Evolutionary conservation across 2,113 vertebrate species (phyloP).

Genomic region (Zootoca vivipara): DNA sequence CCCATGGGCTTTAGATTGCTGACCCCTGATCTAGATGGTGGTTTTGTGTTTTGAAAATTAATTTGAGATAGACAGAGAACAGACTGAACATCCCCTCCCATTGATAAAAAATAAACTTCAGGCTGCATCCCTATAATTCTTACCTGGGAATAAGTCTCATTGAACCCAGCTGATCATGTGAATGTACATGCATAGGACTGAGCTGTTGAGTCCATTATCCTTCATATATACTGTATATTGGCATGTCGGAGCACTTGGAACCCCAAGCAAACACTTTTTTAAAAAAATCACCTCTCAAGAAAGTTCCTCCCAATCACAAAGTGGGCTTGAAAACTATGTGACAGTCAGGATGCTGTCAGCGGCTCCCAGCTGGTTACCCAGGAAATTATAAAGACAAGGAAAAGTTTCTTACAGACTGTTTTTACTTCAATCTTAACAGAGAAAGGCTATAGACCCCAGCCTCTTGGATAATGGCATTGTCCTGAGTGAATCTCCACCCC

Average conservation of each 20-base stretch:
- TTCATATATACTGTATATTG: neutral
- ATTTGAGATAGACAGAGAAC: neutral
- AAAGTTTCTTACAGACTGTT: too few relatives aligned
- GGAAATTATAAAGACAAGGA: too few relatives aligned
- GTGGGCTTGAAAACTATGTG: neutral
- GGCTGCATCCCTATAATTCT: neutral
- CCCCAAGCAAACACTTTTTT: neutral
- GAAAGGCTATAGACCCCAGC: too few relatives aligned
- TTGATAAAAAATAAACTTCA: neutral
- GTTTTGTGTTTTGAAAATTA: neutral
- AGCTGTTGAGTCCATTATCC: neutral
- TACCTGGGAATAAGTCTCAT: neutral
- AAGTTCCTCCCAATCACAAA: neutral
- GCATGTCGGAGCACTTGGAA: neutral
- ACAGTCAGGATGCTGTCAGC: too few relatives aligned
- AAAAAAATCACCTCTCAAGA: neutral
- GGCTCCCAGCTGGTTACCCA: too few relatives aligned
- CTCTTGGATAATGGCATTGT: too few relatives aligned
- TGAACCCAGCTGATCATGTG: neutral
- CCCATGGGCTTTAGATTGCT: too few relatives aligned
- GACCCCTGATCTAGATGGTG: neutral
- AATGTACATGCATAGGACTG: neutral
- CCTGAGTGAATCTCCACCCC: too few relatives aligned
- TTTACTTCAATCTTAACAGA: too few relatives aligned
- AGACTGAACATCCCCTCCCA: neutral